Evolutionary conservation across 2,888 invertebrate species (phyloP).

Genomic region (Xiphydria camelus): DNA sequence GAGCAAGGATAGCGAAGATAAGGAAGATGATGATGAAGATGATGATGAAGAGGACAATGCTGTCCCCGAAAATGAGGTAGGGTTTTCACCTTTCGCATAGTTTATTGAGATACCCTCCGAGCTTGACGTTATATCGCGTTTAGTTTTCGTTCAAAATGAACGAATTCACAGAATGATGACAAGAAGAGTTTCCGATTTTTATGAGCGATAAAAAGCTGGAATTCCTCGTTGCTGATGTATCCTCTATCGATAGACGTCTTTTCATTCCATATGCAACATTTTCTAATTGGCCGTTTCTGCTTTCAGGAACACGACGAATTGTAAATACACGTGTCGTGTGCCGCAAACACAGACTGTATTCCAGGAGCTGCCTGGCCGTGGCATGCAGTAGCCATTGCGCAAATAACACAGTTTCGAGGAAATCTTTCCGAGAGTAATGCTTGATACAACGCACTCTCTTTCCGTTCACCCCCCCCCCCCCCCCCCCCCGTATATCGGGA

Average conservation of each 20-base stretch:
- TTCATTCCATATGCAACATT: constrained; percentile 1
- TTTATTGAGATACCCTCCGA: too few relatives aligned
- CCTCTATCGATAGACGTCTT: background rate
- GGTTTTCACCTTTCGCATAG: too few relatives aligned
- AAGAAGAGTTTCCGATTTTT: constrained; percentile 34
- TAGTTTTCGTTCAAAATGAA: too few relatives aligned
- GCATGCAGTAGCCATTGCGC: constrained; percentile 31
- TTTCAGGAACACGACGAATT: constrained; percentile 64
- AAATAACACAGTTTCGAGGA: constrained; percentile 22
- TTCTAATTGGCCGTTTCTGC: constrained; percentile 27
- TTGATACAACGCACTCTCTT: too few relatives aligned
- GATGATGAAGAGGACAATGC: constrained; percentile 69
- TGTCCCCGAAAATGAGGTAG: constrained; percentile 59
- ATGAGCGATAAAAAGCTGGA: constrained; percentile 45
- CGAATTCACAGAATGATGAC: constrained; percentile 37
- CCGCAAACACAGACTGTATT: constrained; percentile 54
- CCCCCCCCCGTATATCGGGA: too few relatives aligned
- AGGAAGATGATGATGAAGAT: constrained; percentile 70
- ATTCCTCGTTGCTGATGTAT: constrained; percentile 47
- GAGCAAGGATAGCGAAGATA: constrained; percentile 63
- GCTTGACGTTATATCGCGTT: too few relatives aligned
- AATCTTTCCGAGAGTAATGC: constrained; percentile 14
- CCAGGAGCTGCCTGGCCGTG: constrained; percentile 50
- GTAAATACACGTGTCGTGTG: constrained; percentile 55
- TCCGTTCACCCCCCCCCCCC: too few relatives aligned